A percentile compares a stretch with the other conserved stretches of the same genome.
These are phyloP conservation scores for Nycticebus coucang DNA, from an alignment of 2,113 vertebrate species.

Conservation along the genomic window DNA sequence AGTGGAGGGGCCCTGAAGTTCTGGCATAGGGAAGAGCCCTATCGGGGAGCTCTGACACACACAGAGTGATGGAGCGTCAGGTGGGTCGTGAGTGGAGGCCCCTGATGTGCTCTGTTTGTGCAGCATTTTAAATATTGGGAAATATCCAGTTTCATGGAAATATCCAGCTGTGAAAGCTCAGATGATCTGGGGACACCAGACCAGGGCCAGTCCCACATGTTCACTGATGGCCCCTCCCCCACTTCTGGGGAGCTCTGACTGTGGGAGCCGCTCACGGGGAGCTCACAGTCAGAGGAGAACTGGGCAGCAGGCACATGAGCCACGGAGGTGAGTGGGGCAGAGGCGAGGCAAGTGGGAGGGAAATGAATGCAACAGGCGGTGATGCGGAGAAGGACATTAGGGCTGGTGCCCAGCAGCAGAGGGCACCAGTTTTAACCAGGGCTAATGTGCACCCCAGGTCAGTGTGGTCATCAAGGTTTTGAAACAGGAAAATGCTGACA, in stretches of 20 bases:
- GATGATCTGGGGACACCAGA: background rate
- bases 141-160: background rate
- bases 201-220: background rate
- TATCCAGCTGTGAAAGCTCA: background rate
- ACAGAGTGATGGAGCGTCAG: background rate
- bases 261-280: background rate
- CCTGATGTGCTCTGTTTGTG: background rate
- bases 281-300: background rate
- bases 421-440: background rate
- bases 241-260: background rate
- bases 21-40: background rate
- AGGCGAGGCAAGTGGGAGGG: background rate
- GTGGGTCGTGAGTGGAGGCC: background rate
- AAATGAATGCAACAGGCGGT: background rate
- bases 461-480: background rate
- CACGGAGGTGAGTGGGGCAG: accelerated
- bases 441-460: background rate
- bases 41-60: background rate
- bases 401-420: background rate
- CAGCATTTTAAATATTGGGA: background rate
- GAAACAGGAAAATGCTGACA: background rate
- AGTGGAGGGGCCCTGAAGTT: too few species aligned
- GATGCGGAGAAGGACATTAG: background rate
- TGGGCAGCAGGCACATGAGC: background rate
- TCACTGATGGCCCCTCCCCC: background rate